Base-by-base conservation (phyloP, 2,113 vertebrate genomes). In the Carassius gibelio region DNA sequence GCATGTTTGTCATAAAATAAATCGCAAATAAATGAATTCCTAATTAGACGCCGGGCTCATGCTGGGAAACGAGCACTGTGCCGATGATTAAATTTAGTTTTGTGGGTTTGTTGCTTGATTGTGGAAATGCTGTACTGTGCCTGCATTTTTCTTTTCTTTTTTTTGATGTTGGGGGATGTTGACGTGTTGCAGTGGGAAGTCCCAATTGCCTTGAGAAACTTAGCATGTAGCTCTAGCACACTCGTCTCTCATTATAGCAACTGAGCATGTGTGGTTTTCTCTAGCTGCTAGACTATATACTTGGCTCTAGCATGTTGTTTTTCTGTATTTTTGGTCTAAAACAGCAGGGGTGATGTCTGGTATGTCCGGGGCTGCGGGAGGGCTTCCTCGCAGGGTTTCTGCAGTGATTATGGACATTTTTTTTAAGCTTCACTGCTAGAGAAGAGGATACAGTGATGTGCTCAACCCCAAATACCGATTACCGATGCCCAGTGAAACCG, bases 171-270 rank as follows among this genome's bases (percentile, higher is more conserved):
- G 8, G 19, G 14, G 72, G 62, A 78, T 85, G 83, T 81, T 83
- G 61, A 66, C 76, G 81, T 88, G 23, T 57, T 64, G 34, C 79
- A 45, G 52, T 81, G n/a, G 71, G 26, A 84, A 83, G 84, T 90
- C 88, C 89, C 86, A 87, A 68, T 85, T 76, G 89, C 88, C 76
- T 81, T 85, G 86, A 80, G 88, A 91, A 91, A 88, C 68, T 48
- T 91, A 87, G 90, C 84, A 75, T 92, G 91, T 91, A 89, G 82
- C 90, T 92, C 86, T 92, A 92, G 92, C 91, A 92, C 88, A 87
- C 90, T 92, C 91, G 88, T 93, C 88, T 87, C 90, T 92, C 90
- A 93, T 93, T 92, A 93, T 92, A 93, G 90, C 87, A 91, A 86
- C 87, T 89, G 88, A 89, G 87, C 86, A n/a, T 0, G 79, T 87